Evolutionary conservation across 1,140 invertebrate species (phyloP).

Genomic region (Octopus sinensis): DNA sequence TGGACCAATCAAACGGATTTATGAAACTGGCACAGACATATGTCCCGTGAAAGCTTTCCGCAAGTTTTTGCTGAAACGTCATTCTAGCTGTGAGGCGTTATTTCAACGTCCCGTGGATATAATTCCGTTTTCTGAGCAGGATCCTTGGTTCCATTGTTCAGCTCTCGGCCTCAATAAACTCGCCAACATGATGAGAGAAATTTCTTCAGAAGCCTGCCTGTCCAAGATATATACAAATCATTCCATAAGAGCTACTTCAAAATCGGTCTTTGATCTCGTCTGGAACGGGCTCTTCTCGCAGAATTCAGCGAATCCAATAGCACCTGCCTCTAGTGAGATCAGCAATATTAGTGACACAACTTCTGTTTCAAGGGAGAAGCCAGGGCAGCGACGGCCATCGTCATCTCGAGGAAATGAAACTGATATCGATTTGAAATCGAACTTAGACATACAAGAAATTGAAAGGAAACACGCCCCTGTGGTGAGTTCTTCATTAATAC

Average conservation of each 20-base stretch:
- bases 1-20: not conserved
- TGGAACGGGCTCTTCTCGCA: not conserved
- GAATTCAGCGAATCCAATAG: not conserved
- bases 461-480: too few species aligned
- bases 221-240: slow-evolving; percentile 23
- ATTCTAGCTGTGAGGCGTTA: slow-evolving; percentile 17
- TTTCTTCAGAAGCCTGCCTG: slow-evolving; percentile 15
- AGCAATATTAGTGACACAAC: too few species aligned
- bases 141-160: slow-evolving; percentile 19
- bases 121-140: slow-evolving; percentile 5
- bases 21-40: slow-evolving; percentile 9
- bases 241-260: slow-evolving; percentile 21
- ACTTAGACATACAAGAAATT: too few species aligned
- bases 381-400: too few species aligned
- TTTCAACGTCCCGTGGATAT: slow-evolving; percentile 18
- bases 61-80: not conserved
- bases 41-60: slow-evolving; percentile 14
- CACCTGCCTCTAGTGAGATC: too few species aligned
- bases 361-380: too few species aligned
- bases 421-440: too few species aligned
- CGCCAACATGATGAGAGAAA: slow-evolving; percentile 17
- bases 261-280: not conserved
- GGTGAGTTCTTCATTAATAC: too few species aligned
- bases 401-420: too few species aligned
- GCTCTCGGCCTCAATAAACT: slow-evolving; percentile 17